A percentile compares a stretch with the other conserved stretches of the same genome.
Evolutionary conservation across 2,888 invertebrate genomes (phyloP).

Genomic region (Phyllotreta cruciferae): DNA sequence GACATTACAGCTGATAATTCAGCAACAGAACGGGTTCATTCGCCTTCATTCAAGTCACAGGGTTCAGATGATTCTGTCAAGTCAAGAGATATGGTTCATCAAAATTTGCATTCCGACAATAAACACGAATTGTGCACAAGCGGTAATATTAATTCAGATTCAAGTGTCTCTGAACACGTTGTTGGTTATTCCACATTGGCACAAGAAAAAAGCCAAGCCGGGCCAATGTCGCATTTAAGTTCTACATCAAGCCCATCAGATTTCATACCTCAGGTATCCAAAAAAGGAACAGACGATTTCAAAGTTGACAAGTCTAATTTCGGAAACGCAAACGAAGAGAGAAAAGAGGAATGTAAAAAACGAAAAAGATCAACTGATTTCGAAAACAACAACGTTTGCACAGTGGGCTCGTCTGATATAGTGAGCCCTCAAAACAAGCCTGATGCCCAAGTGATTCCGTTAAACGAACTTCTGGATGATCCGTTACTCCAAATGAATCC

Average conservation of each 20-base stretch:
- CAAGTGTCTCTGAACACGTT: not conserved
- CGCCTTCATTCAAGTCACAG: constrained; percentile 1
- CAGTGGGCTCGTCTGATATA: not conserved
- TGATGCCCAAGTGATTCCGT: not conserved
- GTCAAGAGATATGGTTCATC: constrained; percentile 13
- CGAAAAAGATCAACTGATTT: constrained; percentile 24
- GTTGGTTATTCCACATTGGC: not conserved
- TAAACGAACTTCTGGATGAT: constrained; percentile 23
- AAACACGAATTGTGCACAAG: not conserved
- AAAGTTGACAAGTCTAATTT: constrained; percentile 10
- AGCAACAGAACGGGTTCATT: not conserved
- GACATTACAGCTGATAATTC: not conserved
- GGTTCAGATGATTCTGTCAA: constrained; percentile 18
- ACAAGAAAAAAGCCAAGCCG: not conserved
- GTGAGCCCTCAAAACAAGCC: not conserved
- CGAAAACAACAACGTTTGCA: constrained; percentile 8
- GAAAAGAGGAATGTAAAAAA: constrained; percentile 7
- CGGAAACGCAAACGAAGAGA: not conserved
- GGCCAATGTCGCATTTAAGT: not conserved
- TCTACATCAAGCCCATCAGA: constrained; percentile 15
- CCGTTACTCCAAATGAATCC: constrained; percentile 30
- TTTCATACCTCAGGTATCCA: constrained; percentile 39
- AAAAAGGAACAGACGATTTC: constrained; percentile 40
- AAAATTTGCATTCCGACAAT: too few species aligned
- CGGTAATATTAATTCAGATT: not conserved